These are phyloP conservation scores for Ganaspis sp. DNA, from an alignment of 1,140 invertebrate genomes.

Conservation along the genomic window DNA sequence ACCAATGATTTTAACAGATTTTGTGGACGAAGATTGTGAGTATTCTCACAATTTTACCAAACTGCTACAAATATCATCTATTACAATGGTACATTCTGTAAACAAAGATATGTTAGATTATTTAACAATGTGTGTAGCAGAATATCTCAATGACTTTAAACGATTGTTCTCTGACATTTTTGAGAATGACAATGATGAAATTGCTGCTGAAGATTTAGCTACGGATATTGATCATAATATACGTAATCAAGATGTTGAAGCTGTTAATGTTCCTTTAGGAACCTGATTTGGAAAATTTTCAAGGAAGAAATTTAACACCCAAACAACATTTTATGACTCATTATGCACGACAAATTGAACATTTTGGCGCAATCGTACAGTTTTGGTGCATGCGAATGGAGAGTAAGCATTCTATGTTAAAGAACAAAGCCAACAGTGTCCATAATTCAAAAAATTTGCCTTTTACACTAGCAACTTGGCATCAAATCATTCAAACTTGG, in stretches of 20 bases:
- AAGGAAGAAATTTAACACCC: slow-evolving; percentile 30
- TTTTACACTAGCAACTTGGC: not conserved
- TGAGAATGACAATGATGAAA: not conserved
- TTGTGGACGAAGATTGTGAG: not conserved
- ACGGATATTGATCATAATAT: slow-evolving; percentile 13
- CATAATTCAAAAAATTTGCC: slow-evolving; percentile 3
- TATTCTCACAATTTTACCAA: slow-evolving; percentile 1
- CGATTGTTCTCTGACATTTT: slow-evolving; percentile 4
- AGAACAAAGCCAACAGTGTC: not conserved
- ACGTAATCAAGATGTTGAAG: not conserved
- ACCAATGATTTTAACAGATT: not conserved
- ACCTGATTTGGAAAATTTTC: not conserved
- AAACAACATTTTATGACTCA: slow-evolving; percentile 42
- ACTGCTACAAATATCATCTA: not conserved
- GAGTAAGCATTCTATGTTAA: slow-evolving; percentile 29
- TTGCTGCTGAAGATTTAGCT: not conserved
- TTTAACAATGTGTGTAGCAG: not conserved
- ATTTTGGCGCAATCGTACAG: slow-evolving; percentile 32
- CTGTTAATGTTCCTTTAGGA: too few species aligned
- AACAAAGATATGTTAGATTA: not conserved
- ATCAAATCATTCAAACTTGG: slow-evolving; percentile 12
- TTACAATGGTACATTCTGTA: not conserved
- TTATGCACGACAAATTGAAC: slow-evolving; percentile 23
- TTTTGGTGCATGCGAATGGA: slow-evolving; percentile 37
- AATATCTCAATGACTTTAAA: slow-evolving; percentile 10